Evolutionary conservation across 2,888 invertebrate species (phyloP), one percentile per base, ranked within the genome.

Genomic region (Mythimna pallens): DNA sequence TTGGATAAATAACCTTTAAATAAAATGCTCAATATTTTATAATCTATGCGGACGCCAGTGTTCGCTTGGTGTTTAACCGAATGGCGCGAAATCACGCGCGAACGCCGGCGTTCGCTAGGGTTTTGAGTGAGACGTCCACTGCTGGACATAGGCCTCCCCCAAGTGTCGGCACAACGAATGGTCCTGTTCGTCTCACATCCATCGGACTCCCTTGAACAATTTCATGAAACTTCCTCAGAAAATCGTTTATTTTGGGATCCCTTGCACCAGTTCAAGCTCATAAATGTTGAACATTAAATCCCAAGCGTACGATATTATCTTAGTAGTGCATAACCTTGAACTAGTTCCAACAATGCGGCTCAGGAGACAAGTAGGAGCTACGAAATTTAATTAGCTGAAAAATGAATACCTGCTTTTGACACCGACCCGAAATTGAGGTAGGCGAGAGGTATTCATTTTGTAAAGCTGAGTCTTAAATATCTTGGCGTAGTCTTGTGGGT

Each of bases 381-480:
- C 84, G 66, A 71, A 76, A 81, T 84, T 81, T 81, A 81, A 81
- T 84, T 84, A 81, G 71, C 64, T 81, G 77, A 81, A 81, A 81
- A 81, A 81, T 84, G 71, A 81, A 81, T 81, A 81, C 81, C 81
- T 69, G 76, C 70, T 84, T 80, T 81, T 84, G 80, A 84, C 81
- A 81, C 81, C 70, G 81, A 52, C 57, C 76, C 58, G 52, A 80
- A 81, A 81, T 81, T 75, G 62, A 84, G 70, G 84, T 70, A 67
- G 47, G 55, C 54, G 22, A 36, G 57, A 68, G 70, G 70, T 65
- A 84, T 83, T 83, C 55, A 70, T 84, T 84, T 83, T 66, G 54
- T 57, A 65, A 83, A 84, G 84, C 84, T 70, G 70, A 55, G 62
- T 70, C 70, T 84, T 84, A 75, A 81, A 81, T 68, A 62, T 75